phyloP scores from a whole-genome alignment of 2,113 vertebrate genomes.

The Syngnathus typhle region DNA sequence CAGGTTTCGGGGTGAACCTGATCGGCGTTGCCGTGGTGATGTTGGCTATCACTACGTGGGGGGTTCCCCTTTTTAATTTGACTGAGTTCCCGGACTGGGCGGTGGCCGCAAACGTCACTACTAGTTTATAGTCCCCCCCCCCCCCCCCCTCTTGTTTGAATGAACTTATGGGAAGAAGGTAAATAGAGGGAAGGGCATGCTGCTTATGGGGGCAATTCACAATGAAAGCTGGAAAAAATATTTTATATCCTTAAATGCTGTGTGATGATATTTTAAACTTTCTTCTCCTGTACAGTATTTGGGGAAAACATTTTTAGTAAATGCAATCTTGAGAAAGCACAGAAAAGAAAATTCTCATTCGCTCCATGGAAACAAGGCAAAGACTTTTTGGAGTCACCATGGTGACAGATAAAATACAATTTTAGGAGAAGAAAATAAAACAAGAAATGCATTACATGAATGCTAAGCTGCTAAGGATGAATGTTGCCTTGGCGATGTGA shows the following conservation, averaged over 20 bases:
- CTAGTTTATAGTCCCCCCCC: slow-evolving; percentile 56
- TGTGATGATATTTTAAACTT: slow-evolving; percentile 3
- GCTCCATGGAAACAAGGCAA: not conserved
- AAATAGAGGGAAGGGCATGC: slow-evolving; percentile 6
- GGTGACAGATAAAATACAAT: not conserved
- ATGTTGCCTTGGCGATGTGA: not conserved
- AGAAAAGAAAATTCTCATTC: not conserved
- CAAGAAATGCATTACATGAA: not conserved
- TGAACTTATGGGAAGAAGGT: slow-evolving; percentile 11
- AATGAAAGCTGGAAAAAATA: not conserved
- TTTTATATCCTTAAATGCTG: not conserved
- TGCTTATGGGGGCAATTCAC: slow-evolving; percentile 4
- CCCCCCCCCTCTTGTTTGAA: not conserved
- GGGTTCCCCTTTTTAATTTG: slow-evolving; percentile 86
- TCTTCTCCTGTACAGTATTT: not conserved
- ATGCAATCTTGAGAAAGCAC: not conserved
- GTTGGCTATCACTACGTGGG: slow-evolving; percentile 95
- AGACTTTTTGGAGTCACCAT: not conserved
- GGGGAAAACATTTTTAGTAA: not conserved
- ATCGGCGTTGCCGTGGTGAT: slow-evolving; percentile 91
- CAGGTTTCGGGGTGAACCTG: slow-evolving; percentile 92
- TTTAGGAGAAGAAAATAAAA: not conserved
- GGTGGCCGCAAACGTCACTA: slow-evolving; percentile 73
- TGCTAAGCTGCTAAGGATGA: slow-evolving; percentile 1
- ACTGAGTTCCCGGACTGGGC: slow-evolving; percentile 87